These are phyloP conservation scores for Enteromius mattozi DNA, from an alignment of 2,797 vertebrate genomes.

Conservation along the genomic window DNA sequence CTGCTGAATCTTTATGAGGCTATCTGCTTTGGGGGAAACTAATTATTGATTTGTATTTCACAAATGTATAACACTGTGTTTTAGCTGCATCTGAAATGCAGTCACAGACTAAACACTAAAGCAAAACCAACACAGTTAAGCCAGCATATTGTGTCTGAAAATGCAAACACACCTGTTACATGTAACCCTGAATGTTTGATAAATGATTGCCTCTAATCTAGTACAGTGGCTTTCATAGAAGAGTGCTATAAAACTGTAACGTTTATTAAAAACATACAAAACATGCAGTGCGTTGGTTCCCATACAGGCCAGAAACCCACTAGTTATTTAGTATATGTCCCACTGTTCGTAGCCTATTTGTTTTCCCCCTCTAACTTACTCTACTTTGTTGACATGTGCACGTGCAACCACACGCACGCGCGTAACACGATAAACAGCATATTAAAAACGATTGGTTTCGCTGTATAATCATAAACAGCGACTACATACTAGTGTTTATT, in stretches of 20 bases:
- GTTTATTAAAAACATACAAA: background rate
- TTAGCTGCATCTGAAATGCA: background rate
- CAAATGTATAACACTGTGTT: background rate
- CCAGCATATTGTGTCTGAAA: too few relatives aligned
- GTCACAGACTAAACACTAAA: background rate
- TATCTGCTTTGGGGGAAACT: background rate
- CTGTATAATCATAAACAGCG: background rate
- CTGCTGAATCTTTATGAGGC: background rate
- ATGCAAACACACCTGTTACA: background rate
- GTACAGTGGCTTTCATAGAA: background rate
- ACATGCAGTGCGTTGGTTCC: background rate
- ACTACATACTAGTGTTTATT: too few relatives aligned
- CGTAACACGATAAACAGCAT: background rate
- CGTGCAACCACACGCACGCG: conserved; percentile 11
- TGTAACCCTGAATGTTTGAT: background rate
- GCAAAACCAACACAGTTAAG: background rate
- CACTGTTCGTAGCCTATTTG: background rate
- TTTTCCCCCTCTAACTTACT: background rate
- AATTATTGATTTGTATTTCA: background rate
- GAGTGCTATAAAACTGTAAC: background rate
- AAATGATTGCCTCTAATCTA: background rate
- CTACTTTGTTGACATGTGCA: conserved; percentile 27
- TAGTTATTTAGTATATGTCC: background rate
- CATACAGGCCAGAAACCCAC: background rate
- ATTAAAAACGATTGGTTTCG: background rate